A percentile compares a stretch with the other conserved stretches of the same genome.
phyloP scores from a whole-genome alignment of 2,888 invertebrate genomes.

The Lycia hirtaria region DNA sequence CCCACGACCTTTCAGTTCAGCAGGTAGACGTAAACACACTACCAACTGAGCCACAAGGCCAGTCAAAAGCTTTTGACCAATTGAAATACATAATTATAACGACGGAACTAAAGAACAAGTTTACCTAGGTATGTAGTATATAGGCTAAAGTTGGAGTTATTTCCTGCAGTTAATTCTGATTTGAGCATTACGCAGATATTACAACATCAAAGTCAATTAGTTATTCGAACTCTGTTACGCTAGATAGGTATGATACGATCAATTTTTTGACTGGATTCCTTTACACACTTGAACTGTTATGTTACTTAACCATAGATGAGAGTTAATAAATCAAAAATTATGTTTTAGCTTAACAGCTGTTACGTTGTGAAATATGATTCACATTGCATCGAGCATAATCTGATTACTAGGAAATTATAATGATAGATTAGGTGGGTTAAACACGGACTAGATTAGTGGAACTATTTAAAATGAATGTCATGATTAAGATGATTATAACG shows the following conservation, averaged over 20 bases:
- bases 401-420: not conserved
- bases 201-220: not conserved
- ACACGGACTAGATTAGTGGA: too few relatives aligned
- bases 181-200: not conserved
- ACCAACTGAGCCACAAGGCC: too few relatives aligned
- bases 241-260: slow-evolving; percentile 7
- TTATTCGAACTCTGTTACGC: slow-evolving; percentile 9
- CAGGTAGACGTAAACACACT: too few relatives aligned
- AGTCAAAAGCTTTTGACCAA: too few relatives aligned
- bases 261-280: slow-evolving; percentile 8
- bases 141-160: too few relatives aligned
- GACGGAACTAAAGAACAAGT: too few relatives aligned
- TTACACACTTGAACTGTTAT: slow-evolving; percentile 5
- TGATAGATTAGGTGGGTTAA: not conserved
- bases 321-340: slow-evolving; percentile 5
- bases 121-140: too few relatives aligned
- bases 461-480: too few relatives aligned
- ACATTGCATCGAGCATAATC: not conserved
- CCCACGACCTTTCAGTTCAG: too few relatives aligned
- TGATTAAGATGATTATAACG: not conserved
- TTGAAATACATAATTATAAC: too few relatives aligned
- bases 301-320: slow-evolving; percentile 10
- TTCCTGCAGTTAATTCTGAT: not conserved
- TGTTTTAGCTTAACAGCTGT: slow-evolving; percentile 6
- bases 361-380: slow-evolving; percentile 1